Conservation (phyloP, 1,140 invertebrate genomes). For the Caligus rogercresseyi region DNA sequence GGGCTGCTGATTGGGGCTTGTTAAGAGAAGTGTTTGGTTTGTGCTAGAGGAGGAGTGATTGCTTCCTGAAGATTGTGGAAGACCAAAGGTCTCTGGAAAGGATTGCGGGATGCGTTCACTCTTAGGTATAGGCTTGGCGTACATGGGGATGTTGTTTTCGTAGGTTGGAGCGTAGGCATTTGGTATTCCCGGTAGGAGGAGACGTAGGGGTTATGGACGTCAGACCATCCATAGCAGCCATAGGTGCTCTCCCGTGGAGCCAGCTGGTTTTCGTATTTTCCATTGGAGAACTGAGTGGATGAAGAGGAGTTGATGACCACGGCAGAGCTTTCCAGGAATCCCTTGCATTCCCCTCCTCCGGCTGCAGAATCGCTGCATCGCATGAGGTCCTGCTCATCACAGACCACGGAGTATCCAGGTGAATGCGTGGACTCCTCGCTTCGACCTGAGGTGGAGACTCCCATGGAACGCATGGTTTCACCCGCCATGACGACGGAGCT, state of each 20-base stretch:
- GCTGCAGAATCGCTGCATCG: background rate
- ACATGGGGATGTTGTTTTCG: background rate
- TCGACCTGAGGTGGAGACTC: background rate
- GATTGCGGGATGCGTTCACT: background rate
- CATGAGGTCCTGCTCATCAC: conserved; percentile 9
- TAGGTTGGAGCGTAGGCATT: conserved; percentile 1
- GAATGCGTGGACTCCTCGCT: background rate
- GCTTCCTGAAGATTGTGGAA: background rate
- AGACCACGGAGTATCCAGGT: conserved; percentile 6
- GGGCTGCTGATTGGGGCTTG: too few species aligned
- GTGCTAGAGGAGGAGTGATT: background rate
- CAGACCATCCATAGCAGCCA: background rate
- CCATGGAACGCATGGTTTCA: conserved; percentile 8
- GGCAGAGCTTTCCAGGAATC: background rate
- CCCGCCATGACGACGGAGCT: too few species aligned
- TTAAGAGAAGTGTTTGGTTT: background rate
- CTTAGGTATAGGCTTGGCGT: conserved; percentile 8
- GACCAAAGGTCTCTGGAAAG: background rate
- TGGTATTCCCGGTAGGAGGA: conserved; percentile 6
- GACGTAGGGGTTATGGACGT: conserved; percentile 6
- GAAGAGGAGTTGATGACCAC: background rate
- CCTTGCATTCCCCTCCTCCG: background rate
- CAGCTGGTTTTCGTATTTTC: background rate
- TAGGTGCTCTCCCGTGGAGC: background rate
- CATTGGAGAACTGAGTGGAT: background rate